Percentiles rank a stretch among this genome's conserved stretches.
phyloP scores from a whole-genome alignment of 2,113 vertebrate genomes.

The Mastomys natalensis region DNA sequence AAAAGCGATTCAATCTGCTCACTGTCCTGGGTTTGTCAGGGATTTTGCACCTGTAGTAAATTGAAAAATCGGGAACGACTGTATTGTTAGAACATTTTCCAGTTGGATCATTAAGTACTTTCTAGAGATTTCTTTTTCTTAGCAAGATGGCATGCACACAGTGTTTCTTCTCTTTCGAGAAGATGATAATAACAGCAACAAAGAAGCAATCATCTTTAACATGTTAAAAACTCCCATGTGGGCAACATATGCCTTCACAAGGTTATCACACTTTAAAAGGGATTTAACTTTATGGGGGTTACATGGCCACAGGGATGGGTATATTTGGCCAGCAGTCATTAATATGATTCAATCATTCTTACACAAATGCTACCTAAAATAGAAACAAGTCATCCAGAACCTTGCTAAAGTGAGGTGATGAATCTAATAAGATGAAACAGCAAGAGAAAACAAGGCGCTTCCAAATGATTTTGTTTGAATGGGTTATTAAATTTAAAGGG shows the following conservation, averaged over 20 bases:
- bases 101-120: constrained; percentile 62
- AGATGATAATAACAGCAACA: constrained; percentile 60
- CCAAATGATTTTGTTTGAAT: constrained; percentile 71
- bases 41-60: constrained; percentile 69
- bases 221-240: constrained; percentile 29
- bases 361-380: not conserved
- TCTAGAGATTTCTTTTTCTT: constrained; percentile 60
- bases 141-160: not conserved
- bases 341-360: constrained; percentile 46
- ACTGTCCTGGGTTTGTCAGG: constrained; percentile 56
- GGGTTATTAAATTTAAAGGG: constrained; percentile 67
- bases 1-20: constrained; percentile 74
- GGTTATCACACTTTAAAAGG: constrained; percentile 30
- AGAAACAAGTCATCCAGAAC: constrained; percentile 65
- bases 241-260: constrained; percentile 48
- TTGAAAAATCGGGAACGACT: constrained; percentile 52
- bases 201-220: constrained; percentile 61
- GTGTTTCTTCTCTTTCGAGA: constrained; percentile 52
- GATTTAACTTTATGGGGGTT: constrained; percentile 62
- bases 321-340: constrained; percentile 31
- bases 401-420: constrained; percentile 39
- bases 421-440: constrained; percentile 70
- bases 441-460: constrained; percentile 59
- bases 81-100: constrained; percentile 62
- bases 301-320: not conserved